Evolutionary conservation across 1,140 invertebrate genomes (phyloP).

Genomic region (Drosophila simulans): DNA sequence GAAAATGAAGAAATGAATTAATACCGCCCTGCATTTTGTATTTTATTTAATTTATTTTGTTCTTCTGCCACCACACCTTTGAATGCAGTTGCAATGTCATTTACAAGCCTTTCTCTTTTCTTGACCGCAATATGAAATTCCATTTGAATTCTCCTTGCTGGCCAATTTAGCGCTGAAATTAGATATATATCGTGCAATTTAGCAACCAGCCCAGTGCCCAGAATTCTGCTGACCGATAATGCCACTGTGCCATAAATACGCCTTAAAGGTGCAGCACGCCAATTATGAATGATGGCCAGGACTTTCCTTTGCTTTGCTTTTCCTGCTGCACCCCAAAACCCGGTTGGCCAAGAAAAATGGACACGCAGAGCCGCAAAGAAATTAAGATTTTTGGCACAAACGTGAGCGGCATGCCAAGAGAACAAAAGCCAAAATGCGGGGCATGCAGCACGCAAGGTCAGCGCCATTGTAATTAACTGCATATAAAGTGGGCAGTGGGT

Average conservation of each 20-base stretch:
- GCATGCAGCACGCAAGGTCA: constrained; percentile 76
- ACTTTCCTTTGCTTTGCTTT: constrained; percentile 17
- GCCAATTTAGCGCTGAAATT: constrained; percentile 25
- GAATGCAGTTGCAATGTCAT: constrained; percentile 3
- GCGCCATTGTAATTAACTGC: constrained; percentile 70
- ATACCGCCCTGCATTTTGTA: not conserved
- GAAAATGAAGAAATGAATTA: constrained; percentile 2
- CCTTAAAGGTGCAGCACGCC: constrained; percentile 69
- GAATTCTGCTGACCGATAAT: constrained; percentile 32
- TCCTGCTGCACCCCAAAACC: constrained; percentile 55
- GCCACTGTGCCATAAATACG: constrained; percentile 60
- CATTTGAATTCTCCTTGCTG: constrained; percentile 26
- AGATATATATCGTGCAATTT: constrained; percentile 49
- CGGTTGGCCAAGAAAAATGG: constrained; percentile 58
- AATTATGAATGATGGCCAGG: constrained; percentile 74
- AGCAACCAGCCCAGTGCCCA: constrained; percentile 8
- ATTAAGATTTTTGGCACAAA: constrained; percentile 80
- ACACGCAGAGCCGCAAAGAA: constrained; percentile 73
- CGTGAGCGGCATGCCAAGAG: constrained; percentile 67
- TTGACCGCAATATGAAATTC: constrained; percentile 29
- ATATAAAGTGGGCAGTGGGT: constrained; percentile 46
- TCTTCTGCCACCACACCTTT: not conserved
- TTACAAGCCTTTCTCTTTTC: constrained; percentile 19
- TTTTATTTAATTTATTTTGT: constrained; percentile 10
- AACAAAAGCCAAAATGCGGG: constrained; percentile 46